Conservation (phyloP, 53 echinoderm and acorn worm genomes). For the Paracentrotus lividus region DNA sequence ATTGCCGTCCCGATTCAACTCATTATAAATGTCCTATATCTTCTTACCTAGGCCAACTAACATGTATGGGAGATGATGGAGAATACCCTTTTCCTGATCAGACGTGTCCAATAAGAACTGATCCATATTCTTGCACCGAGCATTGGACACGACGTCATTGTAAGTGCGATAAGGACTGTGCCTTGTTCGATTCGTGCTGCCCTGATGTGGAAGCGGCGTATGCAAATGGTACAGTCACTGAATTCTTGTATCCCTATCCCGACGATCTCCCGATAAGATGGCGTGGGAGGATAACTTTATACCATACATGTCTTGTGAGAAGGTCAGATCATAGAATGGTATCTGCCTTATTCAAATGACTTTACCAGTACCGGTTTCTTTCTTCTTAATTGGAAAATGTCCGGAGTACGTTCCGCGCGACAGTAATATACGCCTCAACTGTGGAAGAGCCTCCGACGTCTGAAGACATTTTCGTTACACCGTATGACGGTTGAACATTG, state of each 20-base stretch:
- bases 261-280: not conserved
- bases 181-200: conserved; percentile 3
- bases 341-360: not conserved
- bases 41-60: not conserved
- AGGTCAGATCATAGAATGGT: not conserved
- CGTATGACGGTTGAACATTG: conserved; percentile 16
- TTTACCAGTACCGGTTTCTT: not conserved
- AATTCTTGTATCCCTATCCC: not conserved
- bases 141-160: not conserved
- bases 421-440: not conserved
- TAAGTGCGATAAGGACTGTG: conserved; percentile 45
- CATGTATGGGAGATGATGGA: conserved; percentile 1
- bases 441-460: conserved; percentile 16
- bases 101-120: not conserved
- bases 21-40: not conserved
- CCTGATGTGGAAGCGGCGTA: not conserved
- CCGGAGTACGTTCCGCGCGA: conserved; percentile 29
- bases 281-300: not conserved
- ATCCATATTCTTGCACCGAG: not conserved
- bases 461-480: not conserved
- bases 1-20: too few species aligned
- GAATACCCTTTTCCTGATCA: not conserved
- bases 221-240: not conserved
- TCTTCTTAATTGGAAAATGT: not conserved
- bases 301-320: conserved; percentile 31